A percentile compares a stretch with the other conserved stretches of the same genome.
Evolutionary conservation across 2,113 vertebrate species (phyloP).

Genomic region (Symphodus melops): DNA sequence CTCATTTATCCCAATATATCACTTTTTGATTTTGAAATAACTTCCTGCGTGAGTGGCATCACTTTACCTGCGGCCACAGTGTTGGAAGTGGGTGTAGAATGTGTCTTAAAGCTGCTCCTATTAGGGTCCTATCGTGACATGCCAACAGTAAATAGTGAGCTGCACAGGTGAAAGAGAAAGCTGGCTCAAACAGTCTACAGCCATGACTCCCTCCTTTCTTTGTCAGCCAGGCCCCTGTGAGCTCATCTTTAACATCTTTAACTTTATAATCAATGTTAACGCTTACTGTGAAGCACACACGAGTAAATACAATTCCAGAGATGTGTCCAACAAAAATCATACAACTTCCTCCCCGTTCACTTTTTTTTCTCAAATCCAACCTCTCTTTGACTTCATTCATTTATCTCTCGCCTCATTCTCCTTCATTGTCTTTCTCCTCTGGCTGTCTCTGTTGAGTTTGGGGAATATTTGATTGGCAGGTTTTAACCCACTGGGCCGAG

Average conservation of each 20-base stretch:
- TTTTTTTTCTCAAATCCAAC: constrained; percentile 35
- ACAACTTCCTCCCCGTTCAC: constrained; percentile 25
- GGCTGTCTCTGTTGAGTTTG: constrained; percentile 42
- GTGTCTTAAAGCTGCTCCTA: constrained; percentile 36
- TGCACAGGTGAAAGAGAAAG: constrained; percentile 30
- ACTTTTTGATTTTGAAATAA: constrained; percentile 17
- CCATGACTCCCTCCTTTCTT: constrained; percentile 35
- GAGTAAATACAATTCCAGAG: constrained; percentile 45
- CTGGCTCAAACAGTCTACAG: constrained; percentile 36
- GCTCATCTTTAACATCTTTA: constrained; percentile 46
- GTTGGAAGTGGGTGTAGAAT: constrained; percentile 29
- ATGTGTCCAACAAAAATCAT: constrained; percentile 43
- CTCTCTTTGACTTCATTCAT: constrained; percentile 43
- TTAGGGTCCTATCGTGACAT: constrained; percentile 44
- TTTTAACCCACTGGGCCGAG: constrained; percentile 46
- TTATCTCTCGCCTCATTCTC: constrained; percentile 39
- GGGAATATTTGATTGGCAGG: constrained; percentile 62
- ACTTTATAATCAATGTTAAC: constrained; percentile 29
- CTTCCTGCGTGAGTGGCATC: not conserved
- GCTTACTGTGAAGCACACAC: constrained; percentile 35
- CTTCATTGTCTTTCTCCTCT: constrained; percentile 35
- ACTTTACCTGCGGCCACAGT: not conserved
- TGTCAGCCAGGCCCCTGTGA: constrained; percentile 28
- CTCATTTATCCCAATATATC: not conserved
- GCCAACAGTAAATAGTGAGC: constrained; percentile 49